Evolutionary conservation across 2,888 invertebrate species (phyloP).

Genomic region (Thymelicus acteon): DNA sequence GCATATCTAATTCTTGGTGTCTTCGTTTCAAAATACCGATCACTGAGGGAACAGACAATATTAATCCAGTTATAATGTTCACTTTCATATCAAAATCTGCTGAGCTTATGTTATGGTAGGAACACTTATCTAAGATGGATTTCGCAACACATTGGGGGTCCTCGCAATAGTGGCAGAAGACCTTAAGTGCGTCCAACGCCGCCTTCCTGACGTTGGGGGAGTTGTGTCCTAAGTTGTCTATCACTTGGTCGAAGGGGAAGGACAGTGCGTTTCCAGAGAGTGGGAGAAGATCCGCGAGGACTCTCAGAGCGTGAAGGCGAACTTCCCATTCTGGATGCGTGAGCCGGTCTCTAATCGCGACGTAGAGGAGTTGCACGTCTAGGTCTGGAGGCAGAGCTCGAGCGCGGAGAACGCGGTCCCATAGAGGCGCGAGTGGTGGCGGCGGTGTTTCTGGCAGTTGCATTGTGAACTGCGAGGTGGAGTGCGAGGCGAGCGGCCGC

Average conservation of each 20-base stretch:
- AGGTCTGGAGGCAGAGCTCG: conserved; percentile 89
- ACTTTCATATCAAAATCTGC: conserved; percentile 80
- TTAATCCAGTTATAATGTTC: conserved; percentile 86
- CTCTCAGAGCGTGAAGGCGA: conserved; percentile 91
- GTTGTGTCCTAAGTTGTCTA: conserved; percentile 91
- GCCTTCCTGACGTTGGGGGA: conserved; percentile 93
- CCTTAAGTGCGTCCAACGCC: conserved; percentile 90
- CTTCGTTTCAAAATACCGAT: conserved; percentile 83
- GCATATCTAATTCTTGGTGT: conserved; percentile 76
- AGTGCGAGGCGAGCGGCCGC: conserved; percentile 61
- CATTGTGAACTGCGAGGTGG: conserved; percentile 59
- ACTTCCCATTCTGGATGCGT: conserved; percentile 94
- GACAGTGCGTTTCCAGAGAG: conserved; percentile 89
- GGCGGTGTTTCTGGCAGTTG: conserved; percentile 79
- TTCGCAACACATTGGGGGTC: conserved; percentile 88
- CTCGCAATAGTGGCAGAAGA: conserved; percentile 88
- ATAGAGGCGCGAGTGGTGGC: conserved; percentile 88
- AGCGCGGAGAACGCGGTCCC: conserved; percentile 92
- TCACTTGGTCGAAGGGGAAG: conserved; percentile 89
- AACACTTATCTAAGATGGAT: conserved; percentile 87
- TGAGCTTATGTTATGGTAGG: conserved; percentile 84
- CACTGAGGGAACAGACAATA: conserved; percentile 87
- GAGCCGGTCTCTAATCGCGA: conserved; percentile 89
- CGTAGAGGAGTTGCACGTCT: conserved; percentile 87
- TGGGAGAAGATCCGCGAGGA: conserved; percentile 91